Evolutionary conservation across 2,797 vertebrate genomes (phyloP).

Genomic region (Chaetophractus vellerosus): DNA sequence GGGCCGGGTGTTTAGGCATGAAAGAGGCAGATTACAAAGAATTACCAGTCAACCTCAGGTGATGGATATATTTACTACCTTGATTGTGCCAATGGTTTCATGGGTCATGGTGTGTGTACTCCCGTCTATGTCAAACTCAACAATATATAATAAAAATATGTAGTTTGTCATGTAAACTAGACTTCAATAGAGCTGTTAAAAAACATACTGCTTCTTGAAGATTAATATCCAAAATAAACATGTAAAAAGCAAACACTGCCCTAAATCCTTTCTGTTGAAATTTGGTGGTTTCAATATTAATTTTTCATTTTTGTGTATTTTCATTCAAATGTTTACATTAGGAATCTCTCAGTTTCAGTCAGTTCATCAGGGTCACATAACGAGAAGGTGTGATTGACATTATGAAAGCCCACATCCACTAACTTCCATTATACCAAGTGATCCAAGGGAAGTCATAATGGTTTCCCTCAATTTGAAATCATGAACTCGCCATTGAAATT

Average conservation of each 20-base stretch:
- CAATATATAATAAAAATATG: neutral
- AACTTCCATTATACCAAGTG: neutral
- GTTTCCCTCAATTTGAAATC: neutral
- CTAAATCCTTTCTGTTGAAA: neutral
- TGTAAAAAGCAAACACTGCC: neutral
- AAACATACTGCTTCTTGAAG: neutral
- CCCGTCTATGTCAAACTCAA: neutral
- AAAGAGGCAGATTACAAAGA: neutral
- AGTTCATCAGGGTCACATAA: neutral
- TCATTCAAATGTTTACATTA: neutral
- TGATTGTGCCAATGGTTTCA: neutral
- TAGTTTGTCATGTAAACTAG: neutral
- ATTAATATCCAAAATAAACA: neutral
- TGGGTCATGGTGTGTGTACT: too few species aligned
- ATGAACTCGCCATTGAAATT: neutral
- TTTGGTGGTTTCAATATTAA: neutral
- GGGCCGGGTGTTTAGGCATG: neutral
- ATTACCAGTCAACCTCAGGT: neutral
- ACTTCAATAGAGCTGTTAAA: neutral
- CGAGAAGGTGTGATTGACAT: neutral
- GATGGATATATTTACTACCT: too few species aligned
- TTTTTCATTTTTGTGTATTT: neutral
- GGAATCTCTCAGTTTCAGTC: neutral
- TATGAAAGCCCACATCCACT: rapidly evolving
- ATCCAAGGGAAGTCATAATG: neutral